Base-by-base conservation (phyloP, 2,888 invertebrate genomes). In the Melinaea marsaeus region DNA sequence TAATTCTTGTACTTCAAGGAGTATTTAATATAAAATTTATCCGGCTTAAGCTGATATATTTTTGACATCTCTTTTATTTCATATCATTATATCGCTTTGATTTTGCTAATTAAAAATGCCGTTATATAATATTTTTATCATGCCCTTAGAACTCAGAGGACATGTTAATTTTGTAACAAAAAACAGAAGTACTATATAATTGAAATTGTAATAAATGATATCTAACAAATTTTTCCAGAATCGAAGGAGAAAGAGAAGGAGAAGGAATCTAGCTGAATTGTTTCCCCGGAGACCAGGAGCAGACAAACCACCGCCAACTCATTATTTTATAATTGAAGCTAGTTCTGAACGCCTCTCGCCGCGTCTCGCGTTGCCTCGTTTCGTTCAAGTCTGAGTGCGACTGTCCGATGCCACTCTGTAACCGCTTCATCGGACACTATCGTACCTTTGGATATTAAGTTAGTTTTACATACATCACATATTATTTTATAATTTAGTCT, bases 191-290 rank as follows among this genome's bases (percentile, higher is more conserved):
- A 48, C 58, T 58, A n/a, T 45, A 35, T 22, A 22, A 22, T 22
- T 22, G 22, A 22, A 22, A 22, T 22, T 22, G 22, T 22, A 22
- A 22, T 22, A 22, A 22, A 54, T 48, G 22, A 35, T 57, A 34
- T 22, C 22, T 13, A 61, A 70, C 66, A 65, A 64, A 55, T 55
- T 63, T 92, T 92, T n/a, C 22, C 90, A 94, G 94, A 94, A 88
- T 92, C 93, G 74, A 94, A 93, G 88, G 93, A 93, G 78, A 93
- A 93, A 77, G 93, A 93, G 80, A 93, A 93, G 77, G 93, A 93
- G 80, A 93, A 94, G 78, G 93, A 93, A 85, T 93, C 93, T 64
- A 93, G 93, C 92, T 93, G 93, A 94, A 93, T 92, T 81, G 83
- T 78, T 84, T 84, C 80, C 75, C 78, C 74, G 68, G 76, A 81